Evolutionary conservation across 1,140 invertebrate species (phyloP).

Genomic region (Triops longicaudatus): DNA sequence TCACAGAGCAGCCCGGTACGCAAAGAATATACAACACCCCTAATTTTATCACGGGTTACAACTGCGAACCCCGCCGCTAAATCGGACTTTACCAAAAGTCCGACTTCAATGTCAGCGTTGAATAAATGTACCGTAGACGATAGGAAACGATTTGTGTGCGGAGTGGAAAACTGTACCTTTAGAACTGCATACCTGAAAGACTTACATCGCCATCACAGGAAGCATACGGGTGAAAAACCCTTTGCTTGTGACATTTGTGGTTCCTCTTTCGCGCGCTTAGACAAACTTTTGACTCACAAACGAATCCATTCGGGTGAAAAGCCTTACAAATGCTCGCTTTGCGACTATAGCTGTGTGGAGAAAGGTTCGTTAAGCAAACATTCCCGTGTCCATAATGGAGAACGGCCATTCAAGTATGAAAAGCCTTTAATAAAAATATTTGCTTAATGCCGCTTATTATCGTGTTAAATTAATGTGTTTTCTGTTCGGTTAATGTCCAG

Average conservation of each 20-base stretch:
- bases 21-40: not conserved
- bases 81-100: not conserved
- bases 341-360: slow-evolving; percentile 35
- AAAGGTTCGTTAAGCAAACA: slow-evolving; percentile 35
- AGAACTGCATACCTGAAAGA: slow-evolving; percentile 36
- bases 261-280: slow-evolving; percentile 30
- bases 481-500: slow-evolving; percentile 32
- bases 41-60: not conserved
- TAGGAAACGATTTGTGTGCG: slow-evolving; percentile 29
- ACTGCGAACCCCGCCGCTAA: not conserved
- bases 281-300: slow-evolving; percentile 32
- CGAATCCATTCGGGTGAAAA: slow-evolving; percentile 30
- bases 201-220: slow-evolving; percentile 37
- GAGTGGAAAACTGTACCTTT: slow-evolving; percentile 35
- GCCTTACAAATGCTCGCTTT: slow-evolving; percentile 33
- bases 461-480: not conserved
- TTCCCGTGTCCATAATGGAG: slow-evolving; percentile 35
- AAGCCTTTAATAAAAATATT: slow-evolving; percentile 1
- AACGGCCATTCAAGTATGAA: slow-evolving; percentile 39
- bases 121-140: slow-evolving; percentile 6
- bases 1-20: too few species aligned
- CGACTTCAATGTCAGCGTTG: not conserved
- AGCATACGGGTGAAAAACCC: slow-evolving; percentile 36
- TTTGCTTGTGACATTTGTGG: slow-evolving; percentile 33
- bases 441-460: not conserved